Percentiles rank a stretch among this genome's conserved stretches.
These are phyloP conservation scores for Chloroclysta siterata DNA, from an alignment of 2,888 invertebrate species.

Conservation along the genomic window DNA sequence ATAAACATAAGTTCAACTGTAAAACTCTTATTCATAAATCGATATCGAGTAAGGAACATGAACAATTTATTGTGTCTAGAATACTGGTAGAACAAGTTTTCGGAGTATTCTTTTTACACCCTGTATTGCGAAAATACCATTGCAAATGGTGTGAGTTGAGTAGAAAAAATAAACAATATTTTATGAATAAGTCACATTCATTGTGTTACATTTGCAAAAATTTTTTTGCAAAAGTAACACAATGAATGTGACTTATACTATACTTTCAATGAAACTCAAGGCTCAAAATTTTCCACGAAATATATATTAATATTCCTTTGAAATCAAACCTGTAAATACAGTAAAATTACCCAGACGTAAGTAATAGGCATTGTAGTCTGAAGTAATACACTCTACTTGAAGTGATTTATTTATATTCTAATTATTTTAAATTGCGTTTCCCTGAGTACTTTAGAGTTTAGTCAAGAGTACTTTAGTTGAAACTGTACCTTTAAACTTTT, in stretches of 20 bases:
- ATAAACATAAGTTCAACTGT: too few species aligned
- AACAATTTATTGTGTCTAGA: too few species aligned
- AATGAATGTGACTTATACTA: too few species aligned
- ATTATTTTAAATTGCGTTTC: constrained; percentile 2
- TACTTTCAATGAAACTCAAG: background rate
- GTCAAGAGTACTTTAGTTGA: background rate
- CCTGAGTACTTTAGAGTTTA: constrained; percentile 1
- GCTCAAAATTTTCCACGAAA: background rate
- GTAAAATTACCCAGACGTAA: background rate
- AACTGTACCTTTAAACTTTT: too few species aligned
- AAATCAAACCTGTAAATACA: background rate
- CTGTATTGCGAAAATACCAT: background rate
- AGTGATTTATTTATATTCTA: background rate
- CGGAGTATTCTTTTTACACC: too few species aligned
- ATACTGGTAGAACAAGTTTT: too few species aligned
- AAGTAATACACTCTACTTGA: background rate
- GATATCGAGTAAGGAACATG: too few species aligned
- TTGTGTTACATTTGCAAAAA: too few species aligned
- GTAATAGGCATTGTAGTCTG: constrained; percentile 3
- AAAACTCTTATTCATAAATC: too few species aligned
- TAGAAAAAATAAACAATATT: background rate
- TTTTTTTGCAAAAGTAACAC: too few species aligned
- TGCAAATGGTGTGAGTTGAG: background rate
- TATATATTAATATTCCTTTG: background rate
- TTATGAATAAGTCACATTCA: background rate